A percentile compares a stretch with the other conserved stretches of the same genome.
Conservation (phyloP, 2,113 vertebrate genomes). For the Charadrius vociferus region DNA sequence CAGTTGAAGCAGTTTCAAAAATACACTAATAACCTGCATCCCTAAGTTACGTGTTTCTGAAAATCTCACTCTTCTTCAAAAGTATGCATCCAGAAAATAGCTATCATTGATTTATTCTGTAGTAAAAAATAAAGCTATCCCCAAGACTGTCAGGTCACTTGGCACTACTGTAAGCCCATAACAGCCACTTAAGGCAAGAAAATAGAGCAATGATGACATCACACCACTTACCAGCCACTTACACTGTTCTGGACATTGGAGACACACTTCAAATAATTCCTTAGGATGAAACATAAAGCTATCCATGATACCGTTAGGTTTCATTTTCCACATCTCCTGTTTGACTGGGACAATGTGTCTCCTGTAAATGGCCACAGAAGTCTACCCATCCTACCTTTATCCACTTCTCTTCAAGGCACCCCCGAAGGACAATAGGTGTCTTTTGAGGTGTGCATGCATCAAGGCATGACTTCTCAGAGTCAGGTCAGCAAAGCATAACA, state of each 20-base stretch:
- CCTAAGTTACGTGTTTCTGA: not conserved
- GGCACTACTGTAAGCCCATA: not conserved
- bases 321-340: not conserved
- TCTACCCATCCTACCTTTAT: not conserved
- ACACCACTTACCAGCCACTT: not conserved
- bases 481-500: not conserved
- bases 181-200: not conserved
- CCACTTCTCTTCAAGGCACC: not conserved
- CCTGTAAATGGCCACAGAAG: not conserved
- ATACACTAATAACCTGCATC: not conserved
- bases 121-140: not conserved
- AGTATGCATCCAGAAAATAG: not conserved
- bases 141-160: not conserved
- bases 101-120: not conserved
- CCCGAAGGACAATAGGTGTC: not conserved
- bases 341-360: not conserved
- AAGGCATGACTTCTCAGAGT: not conserved
- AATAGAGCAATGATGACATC: too few relatives aligned
- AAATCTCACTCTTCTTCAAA: not conserved
- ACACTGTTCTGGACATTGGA: not conserved
- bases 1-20: not conserved
- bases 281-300: not conserved
- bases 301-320: not conserved
- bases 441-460: not conserved
- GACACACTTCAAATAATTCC: not conserved